Base-by-base conservation (phyloP, 2,113 vertebrate genomes). In the Lontra canadensis region DNA sequence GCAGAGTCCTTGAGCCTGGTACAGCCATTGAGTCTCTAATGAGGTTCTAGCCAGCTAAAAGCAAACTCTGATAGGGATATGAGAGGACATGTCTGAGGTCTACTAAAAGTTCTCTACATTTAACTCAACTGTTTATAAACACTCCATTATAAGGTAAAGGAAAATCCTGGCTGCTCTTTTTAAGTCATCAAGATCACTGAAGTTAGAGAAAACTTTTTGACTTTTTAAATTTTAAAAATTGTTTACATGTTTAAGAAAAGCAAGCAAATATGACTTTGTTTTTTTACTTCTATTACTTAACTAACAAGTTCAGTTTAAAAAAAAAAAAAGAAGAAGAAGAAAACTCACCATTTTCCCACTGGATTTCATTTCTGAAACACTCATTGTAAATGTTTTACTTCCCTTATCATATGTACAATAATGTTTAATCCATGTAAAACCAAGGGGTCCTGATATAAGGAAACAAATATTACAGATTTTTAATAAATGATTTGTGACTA, bases 371-470 rank as follows among this genome's bases (percentile, higher is more conserved):
- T 99, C 99, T 39, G 99, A 99, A 98, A 99, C 99, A 96, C 99
- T 99, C 99, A 99, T 99, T 59, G 99, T 99, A 95, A 99, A 99
- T 55, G 99, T 99, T 98, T 99, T 99, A 98, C 99, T 99, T 97
- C 99, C 99, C 98, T 99, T 99, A 89, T 99, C 99, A 0, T 99
- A 99, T 2, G 99, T 99, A 98, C 99, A 99, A 98, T 99, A 99
- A 98, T 99, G 99, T 92, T 99, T 99, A 34, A 98, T 98, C 99
- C 99, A 99, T 0, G 99, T 99, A 98, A 99, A 99, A 80, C 99
- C 99, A 96, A 99, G 99, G 4, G 99, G 99, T 98, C 99, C 99
- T 99, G 65, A 87, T 96, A 74, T 29, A 73, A 98, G 97, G 87
- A 98, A 31, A 94, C 20, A 96, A 0, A 49, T 0, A 67, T 79